Base-by-base conservation (phyloP, 2,888 invertebrate species). In the Catocala sponsa region DNA sequence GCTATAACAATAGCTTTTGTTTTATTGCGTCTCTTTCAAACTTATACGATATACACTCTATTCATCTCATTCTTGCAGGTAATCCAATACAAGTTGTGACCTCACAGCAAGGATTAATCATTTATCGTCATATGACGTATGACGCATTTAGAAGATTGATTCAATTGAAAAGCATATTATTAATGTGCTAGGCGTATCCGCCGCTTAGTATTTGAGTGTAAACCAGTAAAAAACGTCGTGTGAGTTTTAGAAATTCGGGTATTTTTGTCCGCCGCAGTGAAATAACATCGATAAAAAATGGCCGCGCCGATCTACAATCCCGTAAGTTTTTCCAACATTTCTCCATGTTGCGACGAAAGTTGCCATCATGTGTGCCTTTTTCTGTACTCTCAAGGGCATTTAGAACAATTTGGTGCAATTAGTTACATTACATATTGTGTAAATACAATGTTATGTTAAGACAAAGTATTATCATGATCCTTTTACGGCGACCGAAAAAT, bases 271-370 rank as follows among this genome's bases (percentile, higher is more conserved):
- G 42, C 47, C 66, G 57, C 56, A 33, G 60, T 59, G 35, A 55
- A 63, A 62, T 54, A 74, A 68, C 70, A 65, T 62, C 57, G 49
- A 47, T 57, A 71, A 81, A 81, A 68, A 59, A 93, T 93, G 93
- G 86, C 91, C 61, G 83, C 86, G 60, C 85, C 84, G 1, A 91
- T 93, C 35, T 93, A 91, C 83, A 92, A 86, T 68, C 93, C 93
- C 67, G 93, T 94, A 80, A 88, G 93, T 85, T 55, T 64, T 74
- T 64, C 33, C 53, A 25, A 42, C 15, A 58, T 65, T 72, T 46
- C 48, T 61, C 9, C 32, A 12, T 50, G 57, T 68, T 61, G 49
- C 66, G 49, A 68, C 60, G 59, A 72, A 65, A 67, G 65, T 59
- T 67, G 69, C 60, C 72, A 70, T 74, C 61, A 52, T 53, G 59